Evolutionary conservation across 2,797 vertebrate genomes (phyloP).

Genomic region (Rhadinocentrus ornatus): DNA sequence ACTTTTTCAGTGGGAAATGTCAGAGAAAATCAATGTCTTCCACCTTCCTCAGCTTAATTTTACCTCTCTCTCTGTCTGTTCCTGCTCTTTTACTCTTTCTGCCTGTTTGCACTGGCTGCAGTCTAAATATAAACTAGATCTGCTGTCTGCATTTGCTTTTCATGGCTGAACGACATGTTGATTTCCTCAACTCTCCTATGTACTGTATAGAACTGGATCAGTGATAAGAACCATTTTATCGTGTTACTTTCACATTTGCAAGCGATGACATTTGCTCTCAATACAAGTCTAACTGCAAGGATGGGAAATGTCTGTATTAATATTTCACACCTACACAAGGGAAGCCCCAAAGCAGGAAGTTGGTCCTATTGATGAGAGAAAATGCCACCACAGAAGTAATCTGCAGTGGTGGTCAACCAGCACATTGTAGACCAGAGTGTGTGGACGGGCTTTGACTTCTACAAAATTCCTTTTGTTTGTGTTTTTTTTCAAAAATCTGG

Average conservation of each 20-base stretch:
- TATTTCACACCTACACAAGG: not conserved
- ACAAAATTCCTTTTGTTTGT: no score
- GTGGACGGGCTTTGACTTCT: no score
- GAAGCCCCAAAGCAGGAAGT: not conserved
- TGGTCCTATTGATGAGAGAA: not conserved
- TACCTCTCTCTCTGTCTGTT: constrained; percentile 9
- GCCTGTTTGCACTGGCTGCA: constrained; percentile 11
- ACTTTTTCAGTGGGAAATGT: constrained; percentile 67
- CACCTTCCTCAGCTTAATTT: constrained; percentile 64
- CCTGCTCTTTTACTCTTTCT: not conserved
- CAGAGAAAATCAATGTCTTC: constrained; percentile 72
- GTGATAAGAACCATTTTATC: not conserved
- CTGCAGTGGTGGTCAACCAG: not conserved
- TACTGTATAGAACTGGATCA: not conserved
- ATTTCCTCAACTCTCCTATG: constrained; percentile 31
- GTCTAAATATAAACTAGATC: constrained; percentile 66
- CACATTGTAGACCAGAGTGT: not conserved
- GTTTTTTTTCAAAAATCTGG: no score
- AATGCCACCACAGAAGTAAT: not conserved
- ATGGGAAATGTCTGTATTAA: not conserved
- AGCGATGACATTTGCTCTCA: not conserved
- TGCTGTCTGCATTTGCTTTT: constrained; percentile 27
- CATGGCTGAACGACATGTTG: constrained; percentile 34
- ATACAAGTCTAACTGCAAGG: not conserved
- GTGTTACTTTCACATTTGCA: not conserved